A percentile compares a stretch with the other conserved stretches of the same genome.
Evolutionary conservation across 2,797 vertebrate species (phyloP).

Genomic region (Muscicapa comitata): DNA sequence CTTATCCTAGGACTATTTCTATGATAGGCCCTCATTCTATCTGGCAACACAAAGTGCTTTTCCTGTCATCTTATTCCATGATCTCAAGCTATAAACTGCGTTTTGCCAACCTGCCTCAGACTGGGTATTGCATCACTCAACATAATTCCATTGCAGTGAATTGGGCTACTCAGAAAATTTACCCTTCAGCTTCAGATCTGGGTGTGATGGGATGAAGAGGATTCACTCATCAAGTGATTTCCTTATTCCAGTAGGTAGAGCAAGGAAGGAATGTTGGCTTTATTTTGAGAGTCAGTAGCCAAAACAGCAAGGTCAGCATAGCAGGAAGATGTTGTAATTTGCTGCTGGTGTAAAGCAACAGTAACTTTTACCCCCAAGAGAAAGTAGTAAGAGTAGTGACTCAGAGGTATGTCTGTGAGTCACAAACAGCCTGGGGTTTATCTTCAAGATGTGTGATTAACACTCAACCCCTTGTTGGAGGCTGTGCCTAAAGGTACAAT

Average conservation of each 20-base stretch:
- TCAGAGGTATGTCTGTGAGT: constrained; percentile 20
- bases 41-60: not conserved
- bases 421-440: not conserved
- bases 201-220: not conserved
- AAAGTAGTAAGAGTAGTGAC: constrained; percentile 6
- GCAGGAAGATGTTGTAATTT: constrained; percentile 25
- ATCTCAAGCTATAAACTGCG: not conserved
- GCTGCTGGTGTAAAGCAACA: not conserved
- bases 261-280: not conserved
- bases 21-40: not conserved
- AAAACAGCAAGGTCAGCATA: constrained; percentile 11
- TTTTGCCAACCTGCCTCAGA: not conserved
- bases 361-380: constrained; percentile 3
- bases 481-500: not conserved
- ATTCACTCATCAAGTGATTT: constrained; percentile 19
- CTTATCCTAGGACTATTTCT: not conserved
- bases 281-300: not conserved
- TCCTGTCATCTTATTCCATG: not conserved
- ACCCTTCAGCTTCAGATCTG: not conserved
- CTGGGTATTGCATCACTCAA: not conserved
- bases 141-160: not conserved
- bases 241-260: not conserved
- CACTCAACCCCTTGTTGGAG: not conserved
- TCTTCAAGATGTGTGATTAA: not conserved
- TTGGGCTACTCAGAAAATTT: not conserved